These are phyloP conservation scores for Metridium senile DNA, from an alignment of 92 coral and sea anemone genomes.

Conservation along the genomic window DNA sequence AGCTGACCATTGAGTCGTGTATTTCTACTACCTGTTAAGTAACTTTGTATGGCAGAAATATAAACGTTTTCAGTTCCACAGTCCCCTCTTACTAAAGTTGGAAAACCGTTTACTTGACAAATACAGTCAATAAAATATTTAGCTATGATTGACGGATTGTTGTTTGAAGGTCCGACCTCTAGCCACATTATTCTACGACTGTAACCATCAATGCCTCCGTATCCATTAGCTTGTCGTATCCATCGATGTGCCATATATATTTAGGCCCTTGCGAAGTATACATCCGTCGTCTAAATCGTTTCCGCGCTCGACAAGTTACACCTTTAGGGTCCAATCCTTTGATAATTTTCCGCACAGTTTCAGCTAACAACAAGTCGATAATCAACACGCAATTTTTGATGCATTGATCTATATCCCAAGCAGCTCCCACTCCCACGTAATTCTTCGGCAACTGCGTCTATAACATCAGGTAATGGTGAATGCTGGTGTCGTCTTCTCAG, in stretches of 20 bases:
- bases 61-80: constrained; percentile 53
- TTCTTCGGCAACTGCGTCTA: constrained; percentile 27
- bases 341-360: constrained; percentile 27
- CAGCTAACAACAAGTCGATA: constrained; percentile 29
- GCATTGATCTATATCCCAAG: constrained; percentile 48
- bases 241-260: constrained; percentile 50
- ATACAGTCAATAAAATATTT: constrained; percentile 35
- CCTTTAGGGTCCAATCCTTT: constrained; percentile 53
- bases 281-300: constrained; percentile 31
- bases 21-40: neutral
- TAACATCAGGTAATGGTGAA: neutral
- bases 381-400: constrained; percentile 20
- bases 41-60: constrained; percentile 44
- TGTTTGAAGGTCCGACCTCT: constrained; percentile 43
- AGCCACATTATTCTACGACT: constrained; percentile 57
- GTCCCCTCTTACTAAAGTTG: constrained; percentile 32
- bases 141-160: constrained; percentile 40
- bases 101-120: constrained; percentile 21
- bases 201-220: constrained; percentile 49
- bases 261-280: constrained; percentile 43
- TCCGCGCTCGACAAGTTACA: constrained; percentile 26
- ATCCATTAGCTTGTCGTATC: constrained; percentile 40
- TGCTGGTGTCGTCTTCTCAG: constrained; percentile 10
- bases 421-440: constrained; percentile 40
- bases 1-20: constrained; percentile 19